These are phyloP conservation scores for Caranx melampygus DNA, from an alignment of 2,113 vertebrate genomes.

Conservation along the genomic window DNA sequence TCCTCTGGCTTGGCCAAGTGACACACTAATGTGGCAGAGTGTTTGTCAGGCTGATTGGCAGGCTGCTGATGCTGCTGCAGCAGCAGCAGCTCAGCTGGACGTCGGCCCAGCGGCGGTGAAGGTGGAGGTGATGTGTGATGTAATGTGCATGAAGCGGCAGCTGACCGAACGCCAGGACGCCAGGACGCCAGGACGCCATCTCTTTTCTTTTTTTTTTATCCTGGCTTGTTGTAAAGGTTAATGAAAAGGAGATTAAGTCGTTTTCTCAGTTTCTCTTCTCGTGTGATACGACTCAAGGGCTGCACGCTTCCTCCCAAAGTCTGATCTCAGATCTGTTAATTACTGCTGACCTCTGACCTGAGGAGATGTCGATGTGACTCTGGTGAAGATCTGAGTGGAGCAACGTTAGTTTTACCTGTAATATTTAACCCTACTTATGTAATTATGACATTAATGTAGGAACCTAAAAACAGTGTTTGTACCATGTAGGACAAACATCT, in stretches of 20 bases:
- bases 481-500: background rate
- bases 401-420: background rate
- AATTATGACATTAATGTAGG: no score
- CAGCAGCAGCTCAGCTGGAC: constrained; percentile 20
- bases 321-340: background rate
- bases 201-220: background rate
- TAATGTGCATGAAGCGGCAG: background rate
- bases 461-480: background rate
- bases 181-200: no score
- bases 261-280: background rate
- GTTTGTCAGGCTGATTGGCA: constrained; percentile 45
- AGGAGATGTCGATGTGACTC: background rate
- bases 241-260: background rate
- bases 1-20: constrained; percentile 53
- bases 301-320: background rate
- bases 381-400: background rate
- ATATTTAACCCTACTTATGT: background rate
- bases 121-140: no score
- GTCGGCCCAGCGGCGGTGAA: background rate
- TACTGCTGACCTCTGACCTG: background rate
- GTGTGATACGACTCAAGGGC: background rate
- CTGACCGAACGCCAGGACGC: constrained; percentile 1
- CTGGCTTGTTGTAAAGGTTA: background rate
- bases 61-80: constrained; percentile 64
- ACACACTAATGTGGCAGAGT: constrained; percentile 50